These are phyloP conservation scores for Clinocottus analis DNA, from an alignment of 2,113 vertebrate species.

Conservation along the genomic window DNA sequence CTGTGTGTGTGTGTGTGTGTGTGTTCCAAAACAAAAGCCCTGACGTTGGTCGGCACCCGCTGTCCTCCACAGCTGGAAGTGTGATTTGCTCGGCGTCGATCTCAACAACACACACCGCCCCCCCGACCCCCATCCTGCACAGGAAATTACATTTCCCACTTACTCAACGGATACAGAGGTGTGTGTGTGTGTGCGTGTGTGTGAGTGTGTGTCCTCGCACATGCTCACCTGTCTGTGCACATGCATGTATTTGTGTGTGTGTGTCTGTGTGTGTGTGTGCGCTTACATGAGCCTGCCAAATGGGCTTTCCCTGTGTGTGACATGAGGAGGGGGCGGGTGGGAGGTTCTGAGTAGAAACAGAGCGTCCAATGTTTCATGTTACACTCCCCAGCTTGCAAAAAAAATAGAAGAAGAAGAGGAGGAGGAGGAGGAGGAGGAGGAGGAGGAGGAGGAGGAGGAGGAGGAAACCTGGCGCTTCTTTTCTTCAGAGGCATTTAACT, in stretches of 20 bases:
- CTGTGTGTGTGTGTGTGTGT: slow-evolving; percentile 58
- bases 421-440: neutral
- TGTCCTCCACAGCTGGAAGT: slow-evolving; percentile 75
- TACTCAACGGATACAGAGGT: slow-evolving; percentile 40
- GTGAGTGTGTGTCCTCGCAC: slow-evolving; percentile 2
- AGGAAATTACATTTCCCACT: slow-evolving; percentile 70
- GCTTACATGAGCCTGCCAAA: slow-evolving; percentile 27
- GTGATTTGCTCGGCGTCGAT: slow-evolving; percentile 64
- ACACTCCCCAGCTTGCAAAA: slow-evolving; percentile 58
- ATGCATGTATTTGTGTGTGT: slow-evolving; percentile 16
- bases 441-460: slow-evolving; percentile 46
- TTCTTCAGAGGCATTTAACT: slow-evolving; percentile 65
- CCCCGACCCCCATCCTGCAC: neutral
- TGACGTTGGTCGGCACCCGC: slow-evolving; percentile 46
- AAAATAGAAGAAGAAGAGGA: slow-evolving; percentile 16
- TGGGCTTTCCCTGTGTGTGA: slow-evolving; percentile 57
- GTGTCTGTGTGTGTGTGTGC: slow-evolving; percentile 9
- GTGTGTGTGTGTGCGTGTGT: too few relatives aligned
- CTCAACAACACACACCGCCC: slow-evolving; percentile 46
- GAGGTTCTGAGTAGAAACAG: slow-evolving; percentile 74
- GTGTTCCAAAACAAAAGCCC: slow-evolving; percentile 63
- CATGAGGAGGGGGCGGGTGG: slow-evolving; percentile 53
- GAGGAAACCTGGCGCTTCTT: slow-evolving; percentile 57
- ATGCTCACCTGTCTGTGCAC: slow-evolving; percentile 39
- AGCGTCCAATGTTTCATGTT: slow-evolving; percentile 80